Percentiles rank a stretch among this genome's conserved stretches.
phyloP scores from a whole-genome alignment of 2,888 invertebrate species.

The Scrobipalpa costella region DNA sequence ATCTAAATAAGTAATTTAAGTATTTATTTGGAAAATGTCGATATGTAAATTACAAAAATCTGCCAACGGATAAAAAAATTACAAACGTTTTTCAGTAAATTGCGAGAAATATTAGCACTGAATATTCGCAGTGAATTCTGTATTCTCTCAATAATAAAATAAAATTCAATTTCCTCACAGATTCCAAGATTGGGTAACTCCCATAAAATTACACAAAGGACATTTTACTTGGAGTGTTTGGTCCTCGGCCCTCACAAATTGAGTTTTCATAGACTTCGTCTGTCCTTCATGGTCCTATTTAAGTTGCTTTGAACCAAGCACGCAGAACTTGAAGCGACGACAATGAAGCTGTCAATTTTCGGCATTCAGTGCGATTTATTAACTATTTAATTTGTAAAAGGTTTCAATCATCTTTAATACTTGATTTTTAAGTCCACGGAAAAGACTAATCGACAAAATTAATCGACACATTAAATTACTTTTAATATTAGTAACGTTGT shows the following conservation, averaged over 20 bases:
- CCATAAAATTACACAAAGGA: conserved; percentile 21
- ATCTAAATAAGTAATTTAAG: neutral
- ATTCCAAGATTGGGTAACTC: conserved; percentile 11
- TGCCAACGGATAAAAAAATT: neutral
- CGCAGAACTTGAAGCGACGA: neutral
- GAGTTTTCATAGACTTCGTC: conserved; percentile 17
- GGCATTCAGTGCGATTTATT: neutral
- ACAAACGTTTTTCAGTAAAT: neutral
- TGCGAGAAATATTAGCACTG: neutral
- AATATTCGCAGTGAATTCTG: neutral
- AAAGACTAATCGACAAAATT: too few relatives aligned
- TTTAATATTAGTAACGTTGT: too few relatives aligned
- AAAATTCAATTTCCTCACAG: conserved; percentile 11
- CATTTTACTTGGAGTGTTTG: conserved; percentile 15
- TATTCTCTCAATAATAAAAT: conserved; percentile 6
- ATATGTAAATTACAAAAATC: neutral
- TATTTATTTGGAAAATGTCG: neutral
- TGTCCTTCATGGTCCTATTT: conserved; percentile 3
- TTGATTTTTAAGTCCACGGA: too few relatives aligned
- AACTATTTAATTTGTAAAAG: neutral
- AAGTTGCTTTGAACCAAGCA: neutral
- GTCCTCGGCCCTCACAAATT: conserved; percentile 14
- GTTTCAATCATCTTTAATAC: too few relatives aligned
- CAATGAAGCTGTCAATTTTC: neutral
- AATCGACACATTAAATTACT: too few relatives aligned